phyloP scores from a whole-genome alignment of 2,113 vertebrate genomes.

The Pelodiscus sinensis region DNA sequence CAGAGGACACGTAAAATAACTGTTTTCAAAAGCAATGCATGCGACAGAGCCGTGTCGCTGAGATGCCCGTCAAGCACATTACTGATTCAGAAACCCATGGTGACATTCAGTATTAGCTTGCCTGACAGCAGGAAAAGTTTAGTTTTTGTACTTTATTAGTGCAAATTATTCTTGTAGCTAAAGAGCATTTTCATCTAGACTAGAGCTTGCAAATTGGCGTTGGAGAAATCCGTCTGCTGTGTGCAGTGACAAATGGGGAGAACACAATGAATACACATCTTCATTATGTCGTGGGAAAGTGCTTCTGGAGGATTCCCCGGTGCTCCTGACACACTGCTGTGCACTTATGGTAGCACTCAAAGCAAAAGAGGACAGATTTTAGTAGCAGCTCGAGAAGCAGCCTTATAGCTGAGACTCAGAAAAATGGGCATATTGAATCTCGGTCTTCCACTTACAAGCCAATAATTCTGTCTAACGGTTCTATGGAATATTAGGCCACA shows the following conservation, averaged over 20 bases:
- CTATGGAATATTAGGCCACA: neutral
- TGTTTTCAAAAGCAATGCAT: neutral
- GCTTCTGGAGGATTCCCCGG: slow-evolving; percentile 48
- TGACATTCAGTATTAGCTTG: neutral
- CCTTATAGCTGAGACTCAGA: neutral
- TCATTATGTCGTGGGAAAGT: slow-evolving; percentile 37
- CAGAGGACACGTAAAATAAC: neutral
- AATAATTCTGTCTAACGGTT: neutral
- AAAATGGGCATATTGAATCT: neutral
- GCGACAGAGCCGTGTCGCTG: neutral
- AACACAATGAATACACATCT: slow-evolving; percentile 22
- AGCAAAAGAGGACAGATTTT: slow-evolving; percentile 7
- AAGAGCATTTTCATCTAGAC: slow-evolving; percentile 44
- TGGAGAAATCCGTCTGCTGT: slow-evolving; percentile 30
- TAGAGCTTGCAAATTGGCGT: slow-evolving; percentile 32
- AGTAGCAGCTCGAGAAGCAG: neutral
- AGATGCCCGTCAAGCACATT: neutral
- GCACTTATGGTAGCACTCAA: neutral
- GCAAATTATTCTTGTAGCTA: slow-evolving; percentile 37
- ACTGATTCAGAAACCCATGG: neutral
- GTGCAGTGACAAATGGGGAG: slow-evolving; percentile 44
- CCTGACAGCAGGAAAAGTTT: slow-evolving; percentile 9
- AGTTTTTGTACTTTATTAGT: slow-evolving; percentile 24
- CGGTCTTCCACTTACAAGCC: neutral
- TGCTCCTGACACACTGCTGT: neutral